Conservation (phyloP, 1,140 invertebrate genomes). For the Chelonus insularis region DNA sequence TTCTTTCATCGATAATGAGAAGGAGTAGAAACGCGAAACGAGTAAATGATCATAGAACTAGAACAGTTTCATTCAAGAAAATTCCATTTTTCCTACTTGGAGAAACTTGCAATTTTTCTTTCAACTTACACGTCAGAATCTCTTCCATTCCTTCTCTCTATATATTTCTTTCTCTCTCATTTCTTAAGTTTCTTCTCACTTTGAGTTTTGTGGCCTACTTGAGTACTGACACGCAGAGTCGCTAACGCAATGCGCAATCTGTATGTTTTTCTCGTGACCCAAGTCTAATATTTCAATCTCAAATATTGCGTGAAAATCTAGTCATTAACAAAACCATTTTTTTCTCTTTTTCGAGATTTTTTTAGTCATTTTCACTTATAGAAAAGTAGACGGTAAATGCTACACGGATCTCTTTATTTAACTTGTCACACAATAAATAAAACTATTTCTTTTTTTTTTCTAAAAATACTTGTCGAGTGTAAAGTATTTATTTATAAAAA, state of each 20-base stretch:
- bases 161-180: background rate
- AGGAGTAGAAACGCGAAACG: background rate
- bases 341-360: too few species aligned
- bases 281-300: constrained; percentile 11
- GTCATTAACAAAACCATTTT: too few species aligned
- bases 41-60: background rate
- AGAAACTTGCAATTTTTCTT: constrained; percentile 37
- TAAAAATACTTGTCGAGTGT: too few species aligned
- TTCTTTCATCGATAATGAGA: background rate
- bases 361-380: too few species aligned
- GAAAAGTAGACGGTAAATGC: too few species aligned
- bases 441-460: too few species aligned
- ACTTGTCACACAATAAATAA: too few species aligned
- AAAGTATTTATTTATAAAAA: too few species aligned
- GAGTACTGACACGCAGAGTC: background rate
- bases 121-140: constrained; percentile 31
- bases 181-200: background rate
- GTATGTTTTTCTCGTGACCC: constrained; percentile 5
- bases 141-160: background rate
- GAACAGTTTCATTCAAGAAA: constrained; percentile 22
- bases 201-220: background rate
- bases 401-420: too few species aligned
- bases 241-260: background rate
- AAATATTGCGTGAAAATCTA: too few species aligned
- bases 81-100: constrained; percentile 32